These are phyloP conservation scores for Tenebrosternarchus preto DNA, from an alignment of 2,113 vertebrate genomes.

Conservation along the genomic window DNA sequence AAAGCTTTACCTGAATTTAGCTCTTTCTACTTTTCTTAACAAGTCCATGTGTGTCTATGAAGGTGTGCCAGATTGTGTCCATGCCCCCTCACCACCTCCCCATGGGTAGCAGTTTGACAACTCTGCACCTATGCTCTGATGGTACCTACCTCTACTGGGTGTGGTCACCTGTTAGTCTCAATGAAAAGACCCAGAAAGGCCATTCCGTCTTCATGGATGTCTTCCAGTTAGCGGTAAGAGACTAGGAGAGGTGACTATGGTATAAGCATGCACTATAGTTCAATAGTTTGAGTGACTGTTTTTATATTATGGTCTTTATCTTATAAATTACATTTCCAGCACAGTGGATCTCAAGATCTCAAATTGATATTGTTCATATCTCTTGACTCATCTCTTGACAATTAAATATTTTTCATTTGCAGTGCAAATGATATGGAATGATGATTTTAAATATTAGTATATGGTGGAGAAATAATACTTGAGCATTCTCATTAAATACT, in stretches of 20 bases:
- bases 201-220: conserved; percentile 98
- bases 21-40: not conserved
- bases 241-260: too few species aligned
- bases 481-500: not conserved
- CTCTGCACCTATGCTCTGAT: conserved; percentile 94
- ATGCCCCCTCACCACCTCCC: conserved; percentile 95
- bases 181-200: conserved; percentile 97
- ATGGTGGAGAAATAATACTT: not conserved
- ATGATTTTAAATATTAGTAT: not conserved
- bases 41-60: conserved; percentile 23
- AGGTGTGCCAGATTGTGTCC: conserved; percentile 91
- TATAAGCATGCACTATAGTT: too few species aligned
- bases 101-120: conserved; percentile 93
- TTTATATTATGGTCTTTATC: too few species aligned
- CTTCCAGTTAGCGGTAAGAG: conserved; percentile 88
- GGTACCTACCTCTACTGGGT: conserved; percentile 97
- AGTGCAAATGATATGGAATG: not conserved
- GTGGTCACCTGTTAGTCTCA: conserved; percentile 96
- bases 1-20: not conserved
- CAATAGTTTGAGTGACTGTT: too few species aligned
- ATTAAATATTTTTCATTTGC: too few species aligned
- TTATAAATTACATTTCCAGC: too few species aligned
- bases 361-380: too few species aligned
- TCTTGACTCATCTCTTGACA: too few species aligned
- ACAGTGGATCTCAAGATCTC: too few species aligned